Evolutionary conservation across 2,797 vertebrate species (phyloP).

Genomic region (Toxotes lorentzi): DNA sequence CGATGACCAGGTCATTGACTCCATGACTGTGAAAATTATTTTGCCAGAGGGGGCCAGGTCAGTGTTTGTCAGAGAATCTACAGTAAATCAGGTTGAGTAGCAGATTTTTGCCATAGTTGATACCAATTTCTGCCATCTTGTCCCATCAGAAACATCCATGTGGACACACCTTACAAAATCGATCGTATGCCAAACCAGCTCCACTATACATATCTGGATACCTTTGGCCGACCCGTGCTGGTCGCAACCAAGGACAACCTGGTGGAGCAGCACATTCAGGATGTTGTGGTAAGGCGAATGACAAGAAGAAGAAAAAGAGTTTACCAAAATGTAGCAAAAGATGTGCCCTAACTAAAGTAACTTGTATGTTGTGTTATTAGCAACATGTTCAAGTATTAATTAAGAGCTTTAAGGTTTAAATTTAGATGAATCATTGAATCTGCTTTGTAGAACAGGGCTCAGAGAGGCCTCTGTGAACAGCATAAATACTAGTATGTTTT

Average conservation of each 20-base stretch:
- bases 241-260: constrained; percentile 95
- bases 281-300: constrained; percentile 90
- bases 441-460: no score
- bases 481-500: background rate
- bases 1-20: constrained; percentile 97
- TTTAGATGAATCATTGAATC: background rate
- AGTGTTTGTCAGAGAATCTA: constrained; percentile 60
- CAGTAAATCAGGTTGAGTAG: no score
- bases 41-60: constrained; percentile 98
- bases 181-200: constrained; percentile 91
- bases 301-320: background rate
- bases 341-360: background rate
- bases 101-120: background rate
- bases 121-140: background rate
- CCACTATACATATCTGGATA: constrained; percentile 98
- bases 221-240: constrained; percentile 95
- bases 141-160: constrained; percentile 91
- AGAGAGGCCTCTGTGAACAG: background rate
- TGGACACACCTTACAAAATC: constrained; percentile 95
- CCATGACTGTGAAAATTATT: constrained; percentile 94
- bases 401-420: no score
- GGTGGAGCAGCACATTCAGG: constrained; percentile 99
- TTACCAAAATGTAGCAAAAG: background rate
- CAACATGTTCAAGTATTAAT: no score
- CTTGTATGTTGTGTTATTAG: background rate